phyloP scores from a whole-genome alignment of 2,797 vertebrate genomes.

The Myotis myotis region DNA sequence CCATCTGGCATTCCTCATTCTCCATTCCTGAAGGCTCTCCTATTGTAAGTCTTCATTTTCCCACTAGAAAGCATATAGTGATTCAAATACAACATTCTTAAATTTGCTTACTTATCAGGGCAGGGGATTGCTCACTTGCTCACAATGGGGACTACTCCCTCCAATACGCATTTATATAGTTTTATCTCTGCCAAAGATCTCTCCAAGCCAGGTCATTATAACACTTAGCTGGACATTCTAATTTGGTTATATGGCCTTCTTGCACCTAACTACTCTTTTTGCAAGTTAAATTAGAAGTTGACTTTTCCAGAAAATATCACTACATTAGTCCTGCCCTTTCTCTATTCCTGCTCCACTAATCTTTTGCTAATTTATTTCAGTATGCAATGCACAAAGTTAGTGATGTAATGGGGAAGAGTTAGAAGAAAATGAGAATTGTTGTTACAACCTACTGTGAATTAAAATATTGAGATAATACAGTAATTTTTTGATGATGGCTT shows the following conservation, averaged over 20 bases:
- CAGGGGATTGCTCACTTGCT: neutral
- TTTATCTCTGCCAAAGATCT: neutral
- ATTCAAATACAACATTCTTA: neutral
- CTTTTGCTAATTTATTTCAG: neutral
- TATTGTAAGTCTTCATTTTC: neutral
- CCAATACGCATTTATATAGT: neutral
- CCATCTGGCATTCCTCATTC: neutral
- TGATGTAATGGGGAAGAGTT: neutral
- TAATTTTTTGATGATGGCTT: slow-evolving; percentile 37
- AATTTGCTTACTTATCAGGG: neutral
- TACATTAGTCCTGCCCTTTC: neutral
- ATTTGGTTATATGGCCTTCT: neutral
- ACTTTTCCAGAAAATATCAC: neutral
- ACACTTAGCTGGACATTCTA: neutral
- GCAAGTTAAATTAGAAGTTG: neutral
- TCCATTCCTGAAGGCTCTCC: neutral
- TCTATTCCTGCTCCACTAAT: neutral
- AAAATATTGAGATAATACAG: slow-evolving; percentile 41
- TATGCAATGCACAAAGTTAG: neutral
- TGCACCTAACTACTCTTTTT: neutral
- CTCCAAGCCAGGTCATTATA: neutral
- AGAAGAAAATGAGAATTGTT: slow-evolving; percentile 11
- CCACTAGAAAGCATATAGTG: slow-evolving; percentile 17
- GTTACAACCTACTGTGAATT: slow-evolving; percentile 45
- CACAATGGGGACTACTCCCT: neutral